Conservation (phyloP, 2,888 invertebrate species). For the Oscheius sp. region DNA sequence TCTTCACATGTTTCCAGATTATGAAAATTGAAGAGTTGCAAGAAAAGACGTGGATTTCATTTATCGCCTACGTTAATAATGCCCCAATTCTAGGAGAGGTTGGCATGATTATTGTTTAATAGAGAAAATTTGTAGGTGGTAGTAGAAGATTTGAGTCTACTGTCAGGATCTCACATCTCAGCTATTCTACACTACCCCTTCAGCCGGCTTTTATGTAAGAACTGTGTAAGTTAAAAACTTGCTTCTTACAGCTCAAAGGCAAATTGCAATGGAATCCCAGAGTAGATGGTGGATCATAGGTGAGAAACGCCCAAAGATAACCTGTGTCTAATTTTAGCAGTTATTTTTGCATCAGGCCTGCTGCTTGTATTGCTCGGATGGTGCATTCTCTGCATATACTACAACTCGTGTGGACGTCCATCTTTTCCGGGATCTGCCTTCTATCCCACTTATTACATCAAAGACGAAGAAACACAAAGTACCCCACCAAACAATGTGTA, state of each 20-base stretch:
- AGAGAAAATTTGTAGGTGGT: conserved; percentile 41
- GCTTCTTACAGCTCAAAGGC: conserved; percentile 14
- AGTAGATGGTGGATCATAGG: conserved; percentile 34
- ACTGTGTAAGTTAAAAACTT: not conserved
- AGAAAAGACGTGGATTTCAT: conserved; percentile 37
- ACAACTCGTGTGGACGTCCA: conserved; percentile 46
- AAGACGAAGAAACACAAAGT: conserved; percentile 33
- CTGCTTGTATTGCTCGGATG: conserved; percentile 48
- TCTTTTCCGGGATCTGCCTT: conserved; percentile 6
- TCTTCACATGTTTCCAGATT: conserved; percentile 40
- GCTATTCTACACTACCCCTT: conserved; percentile 44
- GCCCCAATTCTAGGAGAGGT: conserved; percentile 45
- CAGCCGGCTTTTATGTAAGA: conserved; percentile 13
- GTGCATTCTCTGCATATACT: conserved; percentile 49
- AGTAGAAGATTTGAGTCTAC: conserved; percentile 44
- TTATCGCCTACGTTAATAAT: conserved; percentile 40
- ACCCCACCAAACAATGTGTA: conserved; percentile 7
- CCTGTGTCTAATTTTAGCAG: conserved; percentile 4
- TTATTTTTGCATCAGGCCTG: conserved; percentile 36
- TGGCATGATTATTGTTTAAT: not conserved
- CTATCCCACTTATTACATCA: conserved; percentile 21
- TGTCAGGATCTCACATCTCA: conserved; percentile 45
- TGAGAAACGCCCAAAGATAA: not conserved
- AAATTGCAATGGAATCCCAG: conserved; percentile 10
- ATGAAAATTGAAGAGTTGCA: conserved; percentile 3